Conservation (phyloP, 2,888 invertebrate species). For the Thymelicus sylvestris region DNA sequence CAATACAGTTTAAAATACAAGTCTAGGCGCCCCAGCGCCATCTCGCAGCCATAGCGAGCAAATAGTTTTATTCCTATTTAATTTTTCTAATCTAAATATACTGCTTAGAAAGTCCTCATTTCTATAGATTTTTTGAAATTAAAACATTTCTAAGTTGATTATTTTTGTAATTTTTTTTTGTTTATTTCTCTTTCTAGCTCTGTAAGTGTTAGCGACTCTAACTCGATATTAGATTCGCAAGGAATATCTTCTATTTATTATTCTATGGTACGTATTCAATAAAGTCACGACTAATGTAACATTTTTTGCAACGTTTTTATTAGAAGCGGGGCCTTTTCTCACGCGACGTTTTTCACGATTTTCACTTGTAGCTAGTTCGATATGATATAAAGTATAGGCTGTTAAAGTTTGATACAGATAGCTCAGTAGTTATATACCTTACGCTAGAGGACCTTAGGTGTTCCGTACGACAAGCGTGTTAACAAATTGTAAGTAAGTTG, state of each 20-base stretch:
- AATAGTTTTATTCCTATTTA: no score
- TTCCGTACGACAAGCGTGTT: background rate
- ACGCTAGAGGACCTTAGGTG: constrained; percentile 18
- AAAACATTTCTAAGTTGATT: no score
- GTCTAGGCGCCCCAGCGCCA: no score
- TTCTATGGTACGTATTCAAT: background rate
- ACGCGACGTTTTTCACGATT: constrained; percentile 34
- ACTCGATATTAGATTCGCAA: background rate
- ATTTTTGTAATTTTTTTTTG: no score
- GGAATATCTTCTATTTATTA: background rate
- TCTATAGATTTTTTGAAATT: no score
- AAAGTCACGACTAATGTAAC: background rate
- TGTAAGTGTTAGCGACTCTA: no score
- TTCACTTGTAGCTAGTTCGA: constrained; percentile 34
- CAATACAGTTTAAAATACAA: no score
- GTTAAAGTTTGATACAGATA: constrained; percentile 35
- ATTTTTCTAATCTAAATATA: no score
- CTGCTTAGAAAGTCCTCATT: no score
- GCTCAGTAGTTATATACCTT: constrained; percentile 24
- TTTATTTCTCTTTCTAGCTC: no score
- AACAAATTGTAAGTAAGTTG: background rate
- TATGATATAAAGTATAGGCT: constrained; percentile 35
- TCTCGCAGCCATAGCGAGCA: no score
- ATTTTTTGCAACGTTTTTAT: constrained; percentile 29
- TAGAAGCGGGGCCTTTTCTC: constrained; percentile 4